Conservation (phyloP, 2,888 invertebrate genomes). For the Oscheius myriophilus region DNA sequence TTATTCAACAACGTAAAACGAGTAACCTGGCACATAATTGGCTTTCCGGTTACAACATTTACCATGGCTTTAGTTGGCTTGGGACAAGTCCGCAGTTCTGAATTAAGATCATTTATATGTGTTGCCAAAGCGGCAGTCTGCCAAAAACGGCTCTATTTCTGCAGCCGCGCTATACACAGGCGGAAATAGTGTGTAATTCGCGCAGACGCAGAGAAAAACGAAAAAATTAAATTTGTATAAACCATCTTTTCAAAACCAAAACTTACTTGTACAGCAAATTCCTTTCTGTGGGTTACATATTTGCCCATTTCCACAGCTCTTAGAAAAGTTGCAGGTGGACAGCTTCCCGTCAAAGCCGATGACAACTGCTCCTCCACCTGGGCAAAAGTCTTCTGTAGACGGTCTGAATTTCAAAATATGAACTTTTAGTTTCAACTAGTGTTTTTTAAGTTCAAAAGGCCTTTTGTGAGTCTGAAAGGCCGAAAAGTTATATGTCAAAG, state of each 20-base stretch:
- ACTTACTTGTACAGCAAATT: constrained; percentile 64
- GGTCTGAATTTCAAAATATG: no score
- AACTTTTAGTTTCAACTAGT: no score
- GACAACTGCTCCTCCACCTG: constrained; percentile 62
- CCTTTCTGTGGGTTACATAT: constrained; percentile 66
- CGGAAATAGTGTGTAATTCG: no score
- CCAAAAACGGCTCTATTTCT: not conserved
- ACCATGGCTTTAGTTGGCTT: constrained; percentile 59
- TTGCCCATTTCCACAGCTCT: constrained; percentile 53
- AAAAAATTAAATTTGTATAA: no score
- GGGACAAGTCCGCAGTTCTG: constrained; percentile 65
- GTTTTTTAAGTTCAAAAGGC: no score
- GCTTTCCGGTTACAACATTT: constrained; percentile 53
- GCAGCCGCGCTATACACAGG: no score
- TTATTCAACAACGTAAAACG: not conserved
- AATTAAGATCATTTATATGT: constrained; percentile 10
- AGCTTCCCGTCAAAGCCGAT: constrained; percentile 47
- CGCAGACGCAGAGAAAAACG: no score
- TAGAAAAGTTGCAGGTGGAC: constrained; percentile 58
- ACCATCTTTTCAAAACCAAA: no score
- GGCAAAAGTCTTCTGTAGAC: constrained; percentile 53
- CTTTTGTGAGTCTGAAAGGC: no score
- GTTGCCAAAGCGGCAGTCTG: not conserved
- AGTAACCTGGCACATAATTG: constrained; percentile 60
- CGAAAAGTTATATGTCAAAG: no score